A percentile compares a stretch with the other conserved stretches of the same genome.
Conservation (phyloP, 2,113 vertebrate genomes). For the Onychorhynchus coronatus region DNA sequence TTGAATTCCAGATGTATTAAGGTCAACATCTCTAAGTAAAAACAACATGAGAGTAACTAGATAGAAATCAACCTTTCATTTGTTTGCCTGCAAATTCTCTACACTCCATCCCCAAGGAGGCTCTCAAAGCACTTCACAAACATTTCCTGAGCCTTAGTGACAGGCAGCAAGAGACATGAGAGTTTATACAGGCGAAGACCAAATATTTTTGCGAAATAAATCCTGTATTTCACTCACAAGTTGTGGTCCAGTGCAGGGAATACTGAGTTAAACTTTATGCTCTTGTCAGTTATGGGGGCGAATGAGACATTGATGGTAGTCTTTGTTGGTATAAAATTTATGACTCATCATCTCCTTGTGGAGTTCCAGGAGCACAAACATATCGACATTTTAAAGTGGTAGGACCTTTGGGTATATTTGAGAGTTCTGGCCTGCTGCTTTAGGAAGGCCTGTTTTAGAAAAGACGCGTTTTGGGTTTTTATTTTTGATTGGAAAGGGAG, state of each 20-base stretch:
- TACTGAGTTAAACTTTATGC: not conserved
- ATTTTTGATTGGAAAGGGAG: not conserved
- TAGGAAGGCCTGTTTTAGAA: not conserved
- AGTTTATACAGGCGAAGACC: not conserved
- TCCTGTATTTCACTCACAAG: not conserved
- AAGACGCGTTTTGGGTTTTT: not conserved
- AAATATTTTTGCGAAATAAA: not conserved
- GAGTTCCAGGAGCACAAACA: constrained; percentile 1
- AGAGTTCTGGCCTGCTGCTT: not conserved
- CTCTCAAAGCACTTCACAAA: not conserved
- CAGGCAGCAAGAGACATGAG: not conserved
- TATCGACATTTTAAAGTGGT: constrained; percentile 38
- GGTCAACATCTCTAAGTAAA: not conserved
- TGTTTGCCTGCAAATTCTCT: not conserved
- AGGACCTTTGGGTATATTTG: constrained; percentile 15
- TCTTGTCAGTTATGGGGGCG: accelerated
- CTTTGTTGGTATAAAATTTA: not conserved
- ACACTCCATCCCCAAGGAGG: not conserved
- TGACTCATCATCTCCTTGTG: not conserved
- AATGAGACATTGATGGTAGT: not conserved
- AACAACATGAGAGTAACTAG: not conserved
- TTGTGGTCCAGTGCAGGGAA: not conserved
- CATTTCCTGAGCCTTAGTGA: not conserved
- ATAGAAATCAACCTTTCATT: not conserved
- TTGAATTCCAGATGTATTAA: not conserved